A percentile compares a stretch with the other conserved stretches of the same genome.
Evolutionary conservation across 1,140 invertebrate species (phyloP).

Genomic region (Diuraphis noxia): DNA sequence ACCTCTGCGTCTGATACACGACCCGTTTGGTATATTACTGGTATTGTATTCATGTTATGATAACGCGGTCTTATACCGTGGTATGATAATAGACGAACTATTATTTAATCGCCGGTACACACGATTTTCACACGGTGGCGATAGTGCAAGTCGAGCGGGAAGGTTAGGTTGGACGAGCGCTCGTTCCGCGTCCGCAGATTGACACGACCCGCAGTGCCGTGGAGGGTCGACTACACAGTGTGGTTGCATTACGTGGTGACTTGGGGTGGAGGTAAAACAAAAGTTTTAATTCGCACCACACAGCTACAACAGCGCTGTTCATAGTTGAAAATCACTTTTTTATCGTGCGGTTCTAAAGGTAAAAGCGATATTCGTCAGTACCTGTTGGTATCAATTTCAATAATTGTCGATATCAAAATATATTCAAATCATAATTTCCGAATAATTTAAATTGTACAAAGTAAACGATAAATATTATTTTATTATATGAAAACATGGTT

Average conservation of each 20-base stretch:
- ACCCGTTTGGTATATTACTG: background rate
- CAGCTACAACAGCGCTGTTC: too few species aligned
- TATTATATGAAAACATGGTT: background rate
- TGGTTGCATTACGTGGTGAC: background rate
- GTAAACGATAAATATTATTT: background rate
- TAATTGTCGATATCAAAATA: background rate
- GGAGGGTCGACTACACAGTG: too few species aligned
- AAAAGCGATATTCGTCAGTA: too few species aligned
- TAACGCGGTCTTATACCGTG: background rate
- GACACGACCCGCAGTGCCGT: background rate
- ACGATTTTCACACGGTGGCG: background rate
- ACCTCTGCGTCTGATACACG: background rate
- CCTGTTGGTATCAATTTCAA: too few species aligned
- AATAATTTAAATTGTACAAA: background rate
- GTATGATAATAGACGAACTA: background rate
- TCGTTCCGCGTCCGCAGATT: too few species aligned
- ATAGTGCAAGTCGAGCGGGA: background rate
- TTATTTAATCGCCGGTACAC: background rate
- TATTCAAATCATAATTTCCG: too few species aligned
- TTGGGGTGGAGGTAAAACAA: background rate
- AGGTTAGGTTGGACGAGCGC: too few species aligned
- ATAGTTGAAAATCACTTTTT: too few species aligned
- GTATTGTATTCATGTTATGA: background rate
- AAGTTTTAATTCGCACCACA: background rate
- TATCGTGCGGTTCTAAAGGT: too few species aligned